Base-by-base conservation (phyloP, 1,140 invertebrate genomes). In the Pseudomyrmex sp. region DNA sequence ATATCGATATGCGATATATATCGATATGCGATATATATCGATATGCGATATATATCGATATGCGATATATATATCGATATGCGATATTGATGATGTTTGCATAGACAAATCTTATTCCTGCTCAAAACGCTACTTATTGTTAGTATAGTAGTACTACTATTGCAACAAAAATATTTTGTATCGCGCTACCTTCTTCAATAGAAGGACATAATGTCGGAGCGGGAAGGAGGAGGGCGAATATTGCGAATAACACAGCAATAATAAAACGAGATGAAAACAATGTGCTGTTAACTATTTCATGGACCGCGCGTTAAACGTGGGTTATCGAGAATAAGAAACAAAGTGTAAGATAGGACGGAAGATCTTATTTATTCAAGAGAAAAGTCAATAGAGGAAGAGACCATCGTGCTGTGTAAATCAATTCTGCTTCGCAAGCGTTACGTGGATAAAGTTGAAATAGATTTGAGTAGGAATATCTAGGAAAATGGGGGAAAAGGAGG, bases 401-500 rank as follows among this genome's bases (percentile, higher is more conserved):
- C 54, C 63, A 18, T 79, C 56, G 20, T 13, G 12, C 26, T 56
- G 50, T 58, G 65, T 80, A 70, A 80, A 80, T 80, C 76, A 68
- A 80, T 80, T 80, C 76, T 48, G 35, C 15, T 18, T 79, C 35
- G 56, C 76, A 23, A 18, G 54, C 65, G 76, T 79, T 79, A 70
- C 76, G 66, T 44, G 54, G 44, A 48, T 59, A 69, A 70, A 80
- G 66, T 80, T 80, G 76, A 80, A 80, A 80, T 80, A 69, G 76
- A 72, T 72, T 80, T 70, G 66, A 80, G 76, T 56, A 20, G 76
- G 35, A 46, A 72, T 48, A 48, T 80, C 76, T 50, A 48, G 12
- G 54, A 59, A 35, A 35, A 70, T 70, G 20, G 46, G 13, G 35
- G 35, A 7, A n/a, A 35, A 35, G 35, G 5, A 35, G 35, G 35